phyloP scores from a whole-genome alignment of 2,888 invertebrate species.

The Netelia fuscicornis region DNA sequence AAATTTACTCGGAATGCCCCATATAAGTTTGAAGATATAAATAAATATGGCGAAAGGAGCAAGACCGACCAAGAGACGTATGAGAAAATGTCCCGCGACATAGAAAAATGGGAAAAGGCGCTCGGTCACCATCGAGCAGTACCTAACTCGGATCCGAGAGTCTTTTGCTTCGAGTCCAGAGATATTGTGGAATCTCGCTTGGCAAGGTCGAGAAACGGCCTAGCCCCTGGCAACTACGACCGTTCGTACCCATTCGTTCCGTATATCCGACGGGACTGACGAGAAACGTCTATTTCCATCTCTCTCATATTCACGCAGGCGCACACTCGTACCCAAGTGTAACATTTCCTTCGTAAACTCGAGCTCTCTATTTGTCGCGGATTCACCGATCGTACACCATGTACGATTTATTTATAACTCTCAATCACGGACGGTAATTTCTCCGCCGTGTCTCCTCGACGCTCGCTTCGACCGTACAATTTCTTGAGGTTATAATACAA shows the following conservation, averaged over 20 bases:
- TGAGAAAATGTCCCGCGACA: background rate
- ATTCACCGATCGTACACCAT: background rate
- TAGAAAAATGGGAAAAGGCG: constrained; percentile 56
- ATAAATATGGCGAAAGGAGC: constrained; percentile 17
- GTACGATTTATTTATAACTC: constrained; percentile 19
- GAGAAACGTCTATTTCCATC: constrained; percentile 49
- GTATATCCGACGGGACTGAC: constrained; percentile 56
- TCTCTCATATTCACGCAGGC: constrained; percentile 1
- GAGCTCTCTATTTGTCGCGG: constrained; percentile 10
- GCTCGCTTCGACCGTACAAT: background rate
- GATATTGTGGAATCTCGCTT: constrained; percentile 77
- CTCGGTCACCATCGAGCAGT: constrained; percentile 65
- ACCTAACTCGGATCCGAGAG: constrained; percentile 73
- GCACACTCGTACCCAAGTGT: background rate
- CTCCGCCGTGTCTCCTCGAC: background rate
- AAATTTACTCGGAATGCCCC: background rate
- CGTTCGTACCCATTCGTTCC: constrained; percentile 57
- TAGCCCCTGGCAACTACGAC: constrained; percentile 77
- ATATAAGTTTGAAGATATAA: background rate
- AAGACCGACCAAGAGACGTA: background rate
- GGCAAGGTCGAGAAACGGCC: constrained; percentile 82
- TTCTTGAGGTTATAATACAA: background rate
- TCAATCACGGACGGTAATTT: constrained; percentile 12
- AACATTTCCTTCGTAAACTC: constrained; percentile 11
- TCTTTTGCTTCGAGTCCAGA: constrained; percentile 70